Conservation (phyloP, 2,797 vertebrate genomes). For the Octomys mimax region DNA sequence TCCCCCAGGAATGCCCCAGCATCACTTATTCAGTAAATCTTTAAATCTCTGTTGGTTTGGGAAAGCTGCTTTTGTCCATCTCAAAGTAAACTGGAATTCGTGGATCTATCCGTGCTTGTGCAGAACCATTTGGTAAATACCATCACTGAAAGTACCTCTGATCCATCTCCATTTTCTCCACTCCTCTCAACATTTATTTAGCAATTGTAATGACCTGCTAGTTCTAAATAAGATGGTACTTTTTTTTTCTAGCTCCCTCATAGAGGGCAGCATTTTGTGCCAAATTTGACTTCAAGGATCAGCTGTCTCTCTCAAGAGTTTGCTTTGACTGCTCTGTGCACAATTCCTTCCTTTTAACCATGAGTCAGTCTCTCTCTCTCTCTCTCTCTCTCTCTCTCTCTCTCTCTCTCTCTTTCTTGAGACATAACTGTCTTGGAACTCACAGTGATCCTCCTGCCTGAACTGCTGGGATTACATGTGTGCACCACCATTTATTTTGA, state of each 20-base stretch:
- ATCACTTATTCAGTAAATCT: background rate
- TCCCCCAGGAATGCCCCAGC: background rate
- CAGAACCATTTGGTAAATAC: background rate
- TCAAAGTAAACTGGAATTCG: background rate
- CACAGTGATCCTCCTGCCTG: background rate
- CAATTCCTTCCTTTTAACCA: background rate
- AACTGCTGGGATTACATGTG: background rate
- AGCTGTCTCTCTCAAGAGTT: background rate
- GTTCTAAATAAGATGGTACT: conserved; percentile 13
- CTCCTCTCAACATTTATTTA: background rate
- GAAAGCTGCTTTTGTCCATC: background rate
- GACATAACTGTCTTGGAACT: background rate
- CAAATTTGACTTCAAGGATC: background rate
- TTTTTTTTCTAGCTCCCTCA: background rate
- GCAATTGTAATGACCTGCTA: background rate
- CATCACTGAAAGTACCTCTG: background rate
- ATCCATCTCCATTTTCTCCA: background rate
- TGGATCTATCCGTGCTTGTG: background rate
- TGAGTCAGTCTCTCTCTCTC: background rate
- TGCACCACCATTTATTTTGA: background rate
- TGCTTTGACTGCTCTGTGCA: background rate
- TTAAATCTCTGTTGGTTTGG: background rate
- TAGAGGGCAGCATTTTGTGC: background rate
- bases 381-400: no score
- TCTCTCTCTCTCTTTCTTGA: background rate